Evolutionary conservation across 2,797 vertebrate species (phyloP).

Genomic region (Cossypha niveicapilla): DNA sequence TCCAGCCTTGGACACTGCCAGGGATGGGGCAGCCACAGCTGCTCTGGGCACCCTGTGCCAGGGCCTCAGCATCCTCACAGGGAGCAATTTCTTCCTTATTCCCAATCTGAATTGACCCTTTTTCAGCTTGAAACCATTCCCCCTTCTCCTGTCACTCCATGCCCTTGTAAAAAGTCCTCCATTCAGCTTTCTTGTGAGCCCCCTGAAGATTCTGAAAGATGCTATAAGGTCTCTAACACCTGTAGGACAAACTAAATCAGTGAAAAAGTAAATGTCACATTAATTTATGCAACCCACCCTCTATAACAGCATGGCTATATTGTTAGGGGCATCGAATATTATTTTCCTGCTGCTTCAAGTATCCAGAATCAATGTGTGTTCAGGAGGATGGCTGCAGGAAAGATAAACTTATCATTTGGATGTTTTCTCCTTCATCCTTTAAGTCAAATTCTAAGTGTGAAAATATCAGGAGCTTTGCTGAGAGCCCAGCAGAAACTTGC

Average conservation of each 20-base stretch:
- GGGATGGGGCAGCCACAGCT: neutral
- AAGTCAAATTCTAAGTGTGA: neutral
- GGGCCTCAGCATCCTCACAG: rapidly evolving
- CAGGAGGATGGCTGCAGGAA: neutral
- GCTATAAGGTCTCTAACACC: neutral
- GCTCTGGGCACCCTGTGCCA: neutral
- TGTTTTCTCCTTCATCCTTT: neutral
- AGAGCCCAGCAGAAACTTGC: neutral
- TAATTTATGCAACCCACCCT: neutral
- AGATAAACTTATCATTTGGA: neutral
- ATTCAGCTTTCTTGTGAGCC: neutral
- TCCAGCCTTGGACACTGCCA: neutral
- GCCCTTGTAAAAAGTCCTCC: neutral
- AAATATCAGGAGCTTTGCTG: neutral
- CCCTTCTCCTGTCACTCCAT: neutral
- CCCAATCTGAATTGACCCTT: neutral
- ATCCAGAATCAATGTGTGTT: neutral
- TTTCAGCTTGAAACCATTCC: neutral
- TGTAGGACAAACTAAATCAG: neutral
- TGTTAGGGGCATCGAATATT: neutral
- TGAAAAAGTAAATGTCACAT: neutral
- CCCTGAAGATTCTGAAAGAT: neutral
- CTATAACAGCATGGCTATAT: neutral
- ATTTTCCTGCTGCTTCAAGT: neutral
- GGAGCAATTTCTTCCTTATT: rapidly evolving